Base-by-base conservation (phyloP, 1,140 invertebrate genomes). In the Danaus plexippus region DNA sequence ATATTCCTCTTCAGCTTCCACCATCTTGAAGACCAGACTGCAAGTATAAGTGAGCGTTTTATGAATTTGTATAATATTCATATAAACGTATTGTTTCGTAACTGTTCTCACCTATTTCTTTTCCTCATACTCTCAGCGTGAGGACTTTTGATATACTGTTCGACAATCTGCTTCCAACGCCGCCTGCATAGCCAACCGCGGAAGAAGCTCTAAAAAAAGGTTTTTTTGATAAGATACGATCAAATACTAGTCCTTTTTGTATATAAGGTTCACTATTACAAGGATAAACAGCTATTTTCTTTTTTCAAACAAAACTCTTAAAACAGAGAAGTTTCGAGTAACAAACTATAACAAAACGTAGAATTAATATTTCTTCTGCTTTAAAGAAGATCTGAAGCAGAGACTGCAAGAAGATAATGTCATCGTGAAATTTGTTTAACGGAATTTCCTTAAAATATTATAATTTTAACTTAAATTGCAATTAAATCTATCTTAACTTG, bases 111-210 rank as follows among this genome's bases (percentile, higher is more conserved):
- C 92, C 93, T 97, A 86, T 98, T 98, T 52, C 96, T 86, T 80
- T 97, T 97, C 45, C 96, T 85, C 95, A 98, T 97, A 75, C 93
- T 96, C 77, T 97, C 96, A 1, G 96, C 96, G 76, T 97, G 96
- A 0, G 96, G 96, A 63, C 95, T 97, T 73, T 96, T 96, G 66
- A 98, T 98, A 82, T 98, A 98, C 71, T 97, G 94, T 64, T 97
- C 95, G 1, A 98, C 96, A 54, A 98, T 98, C 77, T 97, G 95
- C 83, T 97, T 97, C 96, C 96, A 98, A 53, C 96, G 89, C 5
- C 96, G 87, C n/a, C 96, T 89, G 80, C 96, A 97, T 7, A 98
- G 83, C 96, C 96, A 98, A 1, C 96, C 96, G 5, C 96, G 90
- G 84, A 97, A 97, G 85, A 98, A 97, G 73, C 95, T 97, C 85